phyloP scores from a whole-genome alignment of 2,888 invertebrate genomes.

The Drosophila meridionalis region DNA sequence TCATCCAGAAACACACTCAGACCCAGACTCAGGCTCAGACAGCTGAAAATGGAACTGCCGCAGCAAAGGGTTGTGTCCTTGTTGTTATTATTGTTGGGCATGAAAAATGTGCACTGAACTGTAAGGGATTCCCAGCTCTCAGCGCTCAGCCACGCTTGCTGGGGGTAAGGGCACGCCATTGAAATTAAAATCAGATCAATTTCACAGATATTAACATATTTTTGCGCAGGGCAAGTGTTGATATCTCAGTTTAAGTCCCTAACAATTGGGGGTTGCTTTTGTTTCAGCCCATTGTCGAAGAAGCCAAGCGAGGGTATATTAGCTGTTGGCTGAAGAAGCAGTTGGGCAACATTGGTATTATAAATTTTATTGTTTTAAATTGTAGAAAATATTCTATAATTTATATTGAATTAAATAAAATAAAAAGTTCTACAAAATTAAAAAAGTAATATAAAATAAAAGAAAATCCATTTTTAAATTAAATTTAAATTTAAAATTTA shows the following conservation, averaged over 20 bases:
- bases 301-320: conserved; percentile 12
- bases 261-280: conserved; percentile 63
- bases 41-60: conserved; percentile 57
- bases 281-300: conserved; percentile 11
- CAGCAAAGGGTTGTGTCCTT: conserved; percentile 52
- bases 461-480: no score
- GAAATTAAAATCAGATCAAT: conserved; percentile 80
- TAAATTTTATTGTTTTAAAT: no score
- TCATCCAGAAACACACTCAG: neutral
- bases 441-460: no score
- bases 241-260: conserved; percentile 43
- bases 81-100: conserved; percentile 39
- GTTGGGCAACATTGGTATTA: neutral
- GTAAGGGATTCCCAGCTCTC: conserved; percentile 65
- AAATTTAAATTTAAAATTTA: no score
- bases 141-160: neutral
- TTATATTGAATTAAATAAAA: no score
- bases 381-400: no score
- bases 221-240: conserved; percentile 60
- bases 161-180: conserved; percentile 45
- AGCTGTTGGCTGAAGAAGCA: neutral
- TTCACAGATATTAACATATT: conserved; percentile 76
- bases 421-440: no score
- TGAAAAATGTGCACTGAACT: conserved; percentile 67
- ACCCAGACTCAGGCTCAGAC: conserved; percentile 51